phyloP scores from a whole-genome alignment of 2,797 vertebrate genomes.

The Darevskia mixta region DNA sequence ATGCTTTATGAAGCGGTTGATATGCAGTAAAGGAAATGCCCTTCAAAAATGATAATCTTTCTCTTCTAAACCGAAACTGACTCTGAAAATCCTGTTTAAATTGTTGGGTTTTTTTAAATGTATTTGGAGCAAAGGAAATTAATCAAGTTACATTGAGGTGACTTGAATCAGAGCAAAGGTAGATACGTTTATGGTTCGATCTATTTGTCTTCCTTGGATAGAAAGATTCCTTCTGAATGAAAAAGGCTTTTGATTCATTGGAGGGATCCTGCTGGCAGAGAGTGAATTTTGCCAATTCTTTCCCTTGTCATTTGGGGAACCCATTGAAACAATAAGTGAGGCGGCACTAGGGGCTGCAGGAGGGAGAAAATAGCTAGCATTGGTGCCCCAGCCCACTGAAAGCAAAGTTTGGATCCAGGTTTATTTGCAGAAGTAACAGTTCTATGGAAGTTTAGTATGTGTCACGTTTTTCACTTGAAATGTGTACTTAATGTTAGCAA shows the following conservation, averaged over 20 bases:
- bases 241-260: too few species aligned
- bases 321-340: too few species aligned
- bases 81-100: conserved; percentile 3
- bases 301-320: too few species aligned
- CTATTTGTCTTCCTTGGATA: not conserved
- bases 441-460: not conserved
- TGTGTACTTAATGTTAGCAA: conserved; percentile 5
- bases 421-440: conserved; percentile 34
- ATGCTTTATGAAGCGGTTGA: conserved; percentile 5
- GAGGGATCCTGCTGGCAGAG: too few species aligned
- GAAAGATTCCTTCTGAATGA: not conserved
- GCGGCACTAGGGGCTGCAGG: too few species aligned
- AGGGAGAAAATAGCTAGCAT: too few species aligned
- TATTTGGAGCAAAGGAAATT: conserved; percentile 7
- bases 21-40: conserved; percentile 10
- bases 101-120: not conserved
- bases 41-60: conserved; percentile 1
- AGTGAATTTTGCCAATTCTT: too few species aligned
- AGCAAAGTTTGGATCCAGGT: not conserved
- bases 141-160: conserved; percentile 29
- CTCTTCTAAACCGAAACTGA: not conserved
- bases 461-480: conserved; percentile 28
- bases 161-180: not conserved
- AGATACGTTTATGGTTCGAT: not conserved
- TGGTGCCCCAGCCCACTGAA: too few species aligned